phyloP scores from a whole-genome alignment of 2,888 invertebrate genomes.

The Lochmaea capreae region DNA sequence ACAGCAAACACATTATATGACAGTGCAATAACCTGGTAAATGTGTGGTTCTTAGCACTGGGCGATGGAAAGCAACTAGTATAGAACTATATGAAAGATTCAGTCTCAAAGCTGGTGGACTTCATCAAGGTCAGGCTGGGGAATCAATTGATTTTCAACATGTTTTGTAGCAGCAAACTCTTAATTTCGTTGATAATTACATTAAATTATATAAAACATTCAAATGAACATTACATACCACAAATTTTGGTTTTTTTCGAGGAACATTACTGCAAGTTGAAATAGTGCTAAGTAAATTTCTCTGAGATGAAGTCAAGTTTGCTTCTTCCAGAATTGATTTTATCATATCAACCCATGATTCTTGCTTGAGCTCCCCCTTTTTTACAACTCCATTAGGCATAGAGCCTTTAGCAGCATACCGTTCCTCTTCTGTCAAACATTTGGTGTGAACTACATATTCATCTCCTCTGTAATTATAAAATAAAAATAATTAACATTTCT shows the following conservation, averaged over 20 bases:
- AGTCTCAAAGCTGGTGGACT: too few species aligned
- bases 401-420: conserved; percentile 89
- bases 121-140: too few species aligned
- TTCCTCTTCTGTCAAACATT: conserved; percentile 88
- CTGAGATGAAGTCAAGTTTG: conserved; percentile 69
- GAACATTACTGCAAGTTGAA: conserved; percentile 80
- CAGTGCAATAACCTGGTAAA: too few species aligned
- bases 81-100: too few species aligned
- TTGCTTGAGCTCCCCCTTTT: conserved; percentile 90
- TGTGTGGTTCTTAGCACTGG: too few species aligned
- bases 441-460: conserved; percentile 81
- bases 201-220: not conserved
- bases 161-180: too few species aligned
- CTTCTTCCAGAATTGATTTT: conserved; percentile 72
- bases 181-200: too few species aligned
- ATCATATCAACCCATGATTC: conserved; percentile 84
- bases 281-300: conserved; percentile 75
- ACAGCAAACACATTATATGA: too few species aligned
- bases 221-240: conserved; percentile 59
- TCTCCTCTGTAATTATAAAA: conserved; percentile 72
- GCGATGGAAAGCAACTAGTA: too few species aligned
- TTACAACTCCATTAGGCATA: conserved; percentile 74
- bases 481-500: conserved; percentile 16
- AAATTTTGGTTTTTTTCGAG: conserved; percentile 87
- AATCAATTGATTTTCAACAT: too few species aligned